phyloP scores from a whole-genome alignment of 2,888 invertebrate species.

The Dexiosoma caninum region DNA sequence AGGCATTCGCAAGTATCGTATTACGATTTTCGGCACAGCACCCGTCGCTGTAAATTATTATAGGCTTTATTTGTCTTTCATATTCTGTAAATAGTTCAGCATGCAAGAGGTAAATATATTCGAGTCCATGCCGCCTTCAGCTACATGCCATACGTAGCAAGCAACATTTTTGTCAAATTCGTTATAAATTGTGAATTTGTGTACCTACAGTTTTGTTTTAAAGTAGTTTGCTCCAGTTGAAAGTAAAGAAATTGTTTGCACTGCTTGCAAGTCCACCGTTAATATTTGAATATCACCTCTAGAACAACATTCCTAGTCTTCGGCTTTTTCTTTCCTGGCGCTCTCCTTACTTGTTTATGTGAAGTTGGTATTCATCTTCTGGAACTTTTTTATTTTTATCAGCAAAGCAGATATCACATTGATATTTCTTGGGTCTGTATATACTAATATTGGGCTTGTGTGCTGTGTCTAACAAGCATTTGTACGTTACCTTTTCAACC shows the following conservation, averaged over 20 bases:
- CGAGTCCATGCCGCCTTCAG: constrained; percentile 52
- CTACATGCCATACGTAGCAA: constrained; percentile 55
- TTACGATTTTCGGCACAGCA: constrained; percentile 23
- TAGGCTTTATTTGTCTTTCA: neutral
- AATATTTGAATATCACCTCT: constrained; percentile 55
- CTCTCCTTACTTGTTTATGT: constrained; percentile 56
- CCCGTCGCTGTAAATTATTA: constrained; percentile 37
- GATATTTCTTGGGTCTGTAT: constrained; percentile 51
- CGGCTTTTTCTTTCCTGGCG: constrained; percentile 55
- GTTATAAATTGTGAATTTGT: constrained; percentile 56
- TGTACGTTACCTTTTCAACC: constrained; percentile 1
- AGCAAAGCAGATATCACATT: constrained; percentile 52
- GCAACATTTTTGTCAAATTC: constrained; percentile 48
- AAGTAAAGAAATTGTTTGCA: neutral
- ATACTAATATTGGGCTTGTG: constrained; percentile 55
- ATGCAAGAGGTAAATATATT: constrained; percentile 13
- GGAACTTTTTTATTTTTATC: constrained; percentile 47
- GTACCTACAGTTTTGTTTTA: constrained; percentile 1
- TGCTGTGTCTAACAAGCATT: constrained; percentile 46
- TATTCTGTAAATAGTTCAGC: neutral
- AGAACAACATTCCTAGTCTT: constrained; percentile 56
- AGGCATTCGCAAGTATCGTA: constrained; percentile 25
- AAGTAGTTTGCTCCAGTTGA: constrained; percentile 4
- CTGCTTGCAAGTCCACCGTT: constrained; percentile 51
- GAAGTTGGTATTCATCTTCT: constrained; percentile 49